Base-by-base conservation (phyloP, 2,797 vertebrate genomes). In the Staurois parvus region DNA sequence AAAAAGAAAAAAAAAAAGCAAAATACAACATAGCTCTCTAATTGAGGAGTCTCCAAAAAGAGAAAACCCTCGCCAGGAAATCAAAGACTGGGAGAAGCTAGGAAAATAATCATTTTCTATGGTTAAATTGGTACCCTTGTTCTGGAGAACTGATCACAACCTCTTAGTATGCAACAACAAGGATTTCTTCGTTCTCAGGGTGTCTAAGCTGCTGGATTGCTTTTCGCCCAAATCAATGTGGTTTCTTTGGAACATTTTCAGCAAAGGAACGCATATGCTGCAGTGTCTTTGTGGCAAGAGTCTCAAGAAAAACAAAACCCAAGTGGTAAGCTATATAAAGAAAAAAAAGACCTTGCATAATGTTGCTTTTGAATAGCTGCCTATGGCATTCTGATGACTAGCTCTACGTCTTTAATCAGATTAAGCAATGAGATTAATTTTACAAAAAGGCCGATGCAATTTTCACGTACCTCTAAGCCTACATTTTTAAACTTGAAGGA, bases 211-310 rank as follows among this genome's bases (percentile, higher is more conserved):
- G 95, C 97, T 96, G 97, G 98, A 99, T 98, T 97, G 97, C 96
- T 98, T 97, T 97, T 97, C 96, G 96, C 97, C 97, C 96, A 98
- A 99, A 98, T 99, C 98, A 97, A 99, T 99, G 97, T 98, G 98
- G 98, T 98, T 99, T 99, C 97, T 99, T 98, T 99, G 98, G 98
- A 98, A 98, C 97, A 98, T 99, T 97, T 98, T 99, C 97, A 99
- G 97, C 97, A 99, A 99, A 99, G 97, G 97, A 99, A 97, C 97
- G 98, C 98, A 99, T 99, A 99, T 99, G 97, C 98, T 99, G 98
- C 98, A 99, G 98, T 99, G 98, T 99, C 98, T 99, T 99, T 99
- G 98, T 99, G 98, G 98, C 96, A 98, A 98, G 98, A 99, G 97
- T 97, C 97, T 99, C 95, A 99, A 99, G 97, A 99, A 98, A 97